Evolutionary conservation across 2,888 invertebrate species (phyloP).

Genomic region (Leucophora obtusa): DNA sequence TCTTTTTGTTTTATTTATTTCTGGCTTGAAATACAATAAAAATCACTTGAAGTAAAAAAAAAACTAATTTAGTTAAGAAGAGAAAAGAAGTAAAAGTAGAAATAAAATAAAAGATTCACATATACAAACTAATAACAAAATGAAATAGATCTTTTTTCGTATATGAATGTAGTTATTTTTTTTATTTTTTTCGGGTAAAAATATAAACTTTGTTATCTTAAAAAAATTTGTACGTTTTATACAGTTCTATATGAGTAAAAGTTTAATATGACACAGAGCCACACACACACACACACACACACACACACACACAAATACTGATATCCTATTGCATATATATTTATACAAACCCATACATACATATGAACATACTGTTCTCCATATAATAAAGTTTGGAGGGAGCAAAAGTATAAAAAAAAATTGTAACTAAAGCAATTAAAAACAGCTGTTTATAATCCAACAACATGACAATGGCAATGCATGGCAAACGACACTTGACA

Average conservation of each 20-base stretch:
- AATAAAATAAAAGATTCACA: slow-evolving; percentile 21
- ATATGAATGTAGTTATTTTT: not conserved
- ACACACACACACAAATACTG: slow-evolving; percentile 13
- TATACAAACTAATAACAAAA: slow-evolving; percentile 10
- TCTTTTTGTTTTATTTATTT: not conserved
- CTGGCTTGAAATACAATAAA: slow-evolving; percentile 30
- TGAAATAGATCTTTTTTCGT: slow-evolving; percentile 38
- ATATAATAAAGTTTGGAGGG: slow-evolving; percentile 10
- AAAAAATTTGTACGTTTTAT: slow-evolving; percentile 11
- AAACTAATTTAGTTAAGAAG: slow-evolving; percentile 52
- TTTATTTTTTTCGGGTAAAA: slow-evolving; percentile 19
- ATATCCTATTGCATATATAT: not conserved
- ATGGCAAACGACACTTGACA: slow-evolving; percentile 48
- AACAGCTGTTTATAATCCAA: slow-evolving; percentile 65
- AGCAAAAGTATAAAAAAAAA: slow-evolving; percentile 24
- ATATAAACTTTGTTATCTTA: slow-evolving; percentile 50
- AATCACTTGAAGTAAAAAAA: slow-evolving; percentile 34
- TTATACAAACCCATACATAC: not conserved
- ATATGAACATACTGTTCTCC: not conserved
- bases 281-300: slow-evolving; percentile 13
- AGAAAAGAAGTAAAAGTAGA: slow-evolving; percentile 8
- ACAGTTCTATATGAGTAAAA: slow-evolving; percentile 21
- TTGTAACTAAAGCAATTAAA: slow-evolving; percentile 63
- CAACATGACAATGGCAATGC: slow-evolving; percentile 36
- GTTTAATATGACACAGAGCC: slow-evolving; percentile 44